These are phyloP conservation scores for Apodemus sylvaticus DNA, from an alignment of 2,113 vertebrate genomes.

Conservation along the genomic window DNA sequence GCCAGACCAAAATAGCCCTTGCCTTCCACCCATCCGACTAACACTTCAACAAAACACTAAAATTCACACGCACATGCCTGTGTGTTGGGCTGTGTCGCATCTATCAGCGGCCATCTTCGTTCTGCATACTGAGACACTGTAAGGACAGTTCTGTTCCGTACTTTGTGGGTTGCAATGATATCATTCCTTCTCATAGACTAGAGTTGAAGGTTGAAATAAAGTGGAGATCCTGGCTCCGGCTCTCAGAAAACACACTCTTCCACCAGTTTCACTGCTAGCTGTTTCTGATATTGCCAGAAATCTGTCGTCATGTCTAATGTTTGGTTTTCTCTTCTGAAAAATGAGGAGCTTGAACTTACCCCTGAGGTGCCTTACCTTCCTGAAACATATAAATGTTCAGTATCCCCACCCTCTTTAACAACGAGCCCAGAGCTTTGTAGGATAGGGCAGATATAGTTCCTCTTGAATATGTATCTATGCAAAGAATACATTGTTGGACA, in stretches of 20 bases:
- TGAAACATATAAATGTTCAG: conserved; percentile 21
- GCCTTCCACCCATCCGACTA: neutral
- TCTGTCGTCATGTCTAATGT: neutral
- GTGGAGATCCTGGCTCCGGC: neutral
- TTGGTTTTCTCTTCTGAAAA: conserved; percentile 21
- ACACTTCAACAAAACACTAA: neutral
- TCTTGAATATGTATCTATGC: neutral
- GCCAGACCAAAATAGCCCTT: neutral
- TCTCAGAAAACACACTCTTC: neutral
- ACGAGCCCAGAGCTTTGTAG: neutral
- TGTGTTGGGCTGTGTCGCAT: neutral
- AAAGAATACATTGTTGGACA: neutral
- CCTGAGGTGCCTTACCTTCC: neutral
- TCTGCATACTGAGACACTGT: neutral
- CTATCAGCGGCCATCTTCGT: neutral
- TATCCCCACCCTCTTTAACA: neutral
- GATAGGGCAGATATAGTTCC: neutral
- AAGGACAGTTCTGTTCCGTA: neutral
- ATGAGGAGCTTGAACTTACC: neutral
- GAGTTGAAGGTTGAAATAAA: neutral
- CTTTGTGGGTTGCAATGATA: neutral
- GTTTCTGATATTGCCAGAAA: neutral
- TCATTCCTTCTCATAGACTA: neutral
- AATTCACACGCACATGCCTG: neutral
- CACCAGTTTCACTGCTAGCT: neutral